Evolutionary conservation across 2,797 vertebrate genomes (phyloP).

Genomic region (Anableps anableps): DNA sequence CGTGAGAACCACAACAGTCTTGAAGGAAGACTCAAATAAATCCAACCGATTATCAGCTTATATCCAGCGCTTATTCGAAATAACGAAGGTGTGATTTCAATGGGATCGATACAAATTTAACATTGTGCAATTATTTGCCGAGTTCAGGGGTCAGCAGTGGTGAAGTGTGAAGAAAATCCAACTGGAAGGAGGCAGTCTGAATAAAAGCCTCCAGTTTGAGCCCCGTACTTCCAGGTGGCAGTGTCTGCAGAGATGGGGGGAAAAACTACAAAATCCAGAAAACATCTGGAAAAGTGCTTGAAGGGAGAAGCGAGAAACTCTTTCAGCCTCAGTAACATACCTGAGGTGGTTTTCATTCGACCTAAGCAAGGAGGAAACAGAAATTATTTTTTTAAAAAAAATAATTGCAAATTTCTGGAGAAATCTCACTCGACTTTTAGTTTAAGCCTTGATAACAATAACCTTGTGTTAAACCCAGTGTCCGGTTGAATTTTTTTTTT

Average conservation of each 20-base stretch:
- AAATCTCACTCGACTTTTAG: neutral
- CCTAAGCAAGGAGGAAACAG: neutral
- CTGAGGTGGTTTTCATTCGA: neutral
- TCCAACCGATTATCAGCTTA: neutral
- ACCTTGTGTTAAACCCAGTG: neutral
- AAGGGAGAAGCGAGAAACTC: constrained; percentile 56
- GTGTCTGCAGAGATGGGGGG: constrained; percentile 56
- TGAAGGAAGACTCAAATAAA: constrained; percentile 37
- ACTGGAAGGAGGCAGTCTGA: constrained; percentile 27
- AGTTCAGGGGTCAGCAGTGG: constrained; percentile 22
- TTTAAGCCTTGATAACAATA: neutral
- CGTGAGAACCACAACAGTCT: constrained; percentile 24
- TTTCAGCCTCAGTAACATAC: neutral
- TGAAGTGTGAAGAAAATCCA: constrained; percentile 10
- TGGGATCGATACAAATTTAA: constrained; percentile 4
- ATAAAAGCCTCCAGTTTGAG: constrained; percentile 33
- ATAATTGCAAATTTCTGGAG: too few relatives aligned
- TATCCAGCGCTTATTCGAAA: neutral
- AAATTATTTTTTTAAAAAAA: too few relatives aligned
- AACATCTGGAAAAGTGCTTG: constrained; percentile 78
- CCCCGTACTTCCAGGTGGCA: constrained; percentile 51
- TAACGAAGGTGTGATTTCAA: constrained; percentile 1
- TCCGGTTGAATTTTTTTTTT: neutral
- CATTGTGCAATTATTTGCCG: neutral
- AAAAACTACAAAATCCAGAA: constrained; percentile 42